Conservation (phyloP, 2,113 vertebrate species). For the Zosterops hypoxanthus region DNA sequence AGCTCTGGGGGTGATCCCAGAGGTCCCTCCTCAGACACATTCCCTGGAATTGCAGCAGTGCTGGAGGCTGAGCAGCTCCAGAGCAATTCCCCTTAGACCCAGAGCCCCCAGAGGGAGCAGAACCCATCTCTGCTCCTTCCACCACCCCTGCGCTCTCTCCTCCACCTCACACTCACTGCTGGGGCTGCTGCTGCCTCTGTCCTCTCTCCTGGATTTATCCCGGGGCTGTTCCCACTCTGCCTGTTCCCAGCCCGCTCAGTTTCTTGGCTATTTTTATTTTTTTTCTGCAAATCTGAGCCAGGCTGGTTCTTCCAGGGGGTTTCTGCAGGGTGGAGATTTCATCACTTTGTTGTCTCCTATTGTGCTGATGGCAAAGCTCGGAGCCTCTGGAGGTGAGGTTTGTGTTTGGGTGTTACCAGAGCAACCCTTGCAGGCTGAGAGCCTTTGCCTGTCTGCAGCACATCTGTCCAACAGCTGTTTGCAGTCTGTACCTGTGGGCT, state of each 20-base stretch:
- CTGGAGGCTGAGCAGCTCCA: not conserved
- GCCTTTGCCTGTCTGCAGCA: not conserved
- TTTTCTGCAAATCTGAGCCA: not conserved
- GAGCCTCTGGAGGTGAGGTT: not conserved
- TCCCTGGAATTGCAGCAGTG: not conserved
- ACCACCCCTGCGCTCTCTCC: not conserved
- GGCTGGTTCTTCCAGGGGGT: not conserved
- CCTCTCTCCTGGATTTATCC: not conserved
- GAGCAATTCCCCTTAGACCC: not conserved
- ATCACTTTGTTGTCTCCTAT: accelerated
- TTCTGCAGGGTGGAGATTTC: not conserved
- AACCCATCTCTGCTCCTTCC: not conserved
- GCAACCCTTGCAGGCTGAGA: not conserved
- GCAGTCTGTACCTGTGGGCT: not conserved
- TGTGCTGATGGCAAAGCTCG: not conserved
- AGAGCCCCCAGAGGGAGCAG: not conserved
- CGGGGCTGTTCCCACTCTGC: not conserved
- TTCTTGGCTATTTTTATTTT: not conserved
- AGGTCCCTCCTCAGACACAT: not conserved
- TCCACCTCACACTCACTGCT: not conserved
- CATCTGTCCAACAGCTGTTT: conserved; percentile 27
- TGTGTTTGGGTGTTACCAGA: conserved; percentile 10
- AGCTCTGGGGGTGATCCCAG: not conserved
- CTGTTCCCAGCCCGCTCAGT: not conserved
- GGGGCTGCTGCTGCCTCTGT: not conserved